Evolutionary conservation across 2,888 invertebrate species (phyloP), one percentile per base, ranked within the genome.

Genomic region (Epirrhoe alternata): DNA sequence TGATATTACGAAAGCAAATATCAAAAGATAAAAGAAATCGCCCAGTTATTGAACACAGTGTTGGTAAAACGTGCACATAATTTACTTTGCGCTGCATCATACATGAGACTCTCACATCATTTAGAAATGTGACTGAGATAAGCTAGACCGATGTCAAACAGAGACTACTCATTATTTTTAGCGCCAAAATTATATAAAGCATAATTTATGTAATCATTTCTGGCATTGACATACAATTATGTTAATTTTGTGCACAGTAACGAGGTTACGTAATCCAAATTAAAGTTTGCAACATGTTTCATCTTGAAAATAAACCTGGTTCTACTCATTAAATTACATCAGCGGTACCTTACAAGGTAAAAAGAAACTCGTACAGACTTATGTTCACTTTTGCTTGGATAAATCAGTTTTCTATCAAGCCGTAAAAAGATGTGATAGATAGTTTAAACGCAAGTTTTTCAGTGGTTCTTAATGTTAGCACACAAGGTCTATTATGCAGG

Each of bases 401-500:
- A 69, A 57, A 64, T 68, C 58, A 61, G 61, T 69, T 69, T 66
- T 61, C 63, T 60, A 59, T 24, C 24, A 3, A 1, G 55, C 56
- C 52, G 54, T 60, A 69, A 60, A 62, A 30, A 66, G 53, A 45
- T 50, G 59, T 58, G 70, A 47, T 61, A 68, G 33, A 67, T 63
- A 47, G 65, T 72, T 68, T 62, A 54, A 35, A 53, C 50, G 33
- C 50, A 51, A 30, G 60, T 65, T 56, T 52, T 38, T 61, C 52
- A 61, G 38, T 58, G 16, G 24, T 53, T 62, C 52, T 62, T 55
- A 61, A 54, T 54, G 35, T 72, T 79, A 83, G 78, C 78, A 82
- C 79, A 77, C 79, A 79, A 74, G 76, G 77, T 76, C 68, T 68
- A 75, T 74, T 76, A 77, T 63, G 64, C 49, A 72, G 77, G 76